phyloP scores from a whole-genome alignment of 2,113 vertebrate species.

The Catharus fuscescens region DNA sequence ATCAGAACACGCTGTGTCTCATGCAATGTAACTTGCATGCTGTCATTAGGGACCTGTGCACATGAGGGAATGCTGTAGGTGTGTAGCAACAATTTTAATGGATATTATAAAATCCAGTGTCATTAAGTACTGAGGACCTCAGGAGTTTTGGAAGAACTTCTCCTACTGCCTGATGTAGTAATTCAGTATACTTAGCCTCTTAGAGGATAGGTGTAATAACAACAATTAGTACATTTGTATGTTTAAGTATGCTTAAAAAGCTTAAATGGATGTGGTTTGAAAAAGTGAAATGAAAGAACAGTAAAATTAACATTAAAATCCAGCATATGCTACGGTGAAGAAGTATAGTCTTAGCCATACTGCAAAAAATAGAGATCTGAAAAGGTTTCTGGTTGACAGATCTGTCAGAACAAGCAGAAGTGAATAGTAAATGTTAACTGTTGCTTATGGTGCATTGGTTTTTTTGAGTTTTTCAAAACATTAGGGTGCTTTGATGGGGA shows the following conservation, averaged over 20 bases:
- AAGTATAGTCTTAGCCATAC: background rate
- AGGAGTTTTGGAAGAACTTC: background rate
- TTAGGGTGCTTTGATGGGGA: background rate
- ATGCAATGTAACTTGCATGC: background rate
- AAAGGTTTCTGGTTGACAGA: background rate
- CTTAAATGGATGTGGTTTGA: background rate
- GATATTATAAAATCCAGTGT: background rate
- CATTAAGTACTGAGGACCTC: background rate
- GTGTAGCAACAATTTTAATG: background rate
- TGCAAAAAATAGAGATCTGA: slow-evolving; percentile 8
- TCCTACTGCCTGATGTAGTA: background rate
- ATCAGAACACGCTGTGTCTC: accelerated
- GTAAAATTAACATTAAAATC: background rate
- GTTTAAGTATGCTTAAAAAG: background rate
- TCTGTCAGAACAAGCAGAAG: slow-evolving; percentile 7
- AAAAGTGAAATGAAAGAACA: slow-evolving; percentile 27
- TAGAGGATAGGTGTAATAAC: background rate
- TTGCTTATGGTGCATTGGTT: accelerated
- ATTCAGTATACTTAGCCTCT: background rate
- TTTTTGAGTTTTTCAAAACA: background rate
- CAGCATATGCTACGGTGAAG: background rate
- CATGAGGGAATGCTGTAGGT: background rate
- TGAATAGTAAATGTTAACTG: background rate
- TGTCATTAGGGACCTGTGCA: background rate
- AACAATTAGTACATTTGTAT: background rate